Evolutionary conservation across 1,140 invertebrate species (phyloP), one percentile per base, ranked within the genome.

Genomic region (Wiebesia pumilae): DNA sequence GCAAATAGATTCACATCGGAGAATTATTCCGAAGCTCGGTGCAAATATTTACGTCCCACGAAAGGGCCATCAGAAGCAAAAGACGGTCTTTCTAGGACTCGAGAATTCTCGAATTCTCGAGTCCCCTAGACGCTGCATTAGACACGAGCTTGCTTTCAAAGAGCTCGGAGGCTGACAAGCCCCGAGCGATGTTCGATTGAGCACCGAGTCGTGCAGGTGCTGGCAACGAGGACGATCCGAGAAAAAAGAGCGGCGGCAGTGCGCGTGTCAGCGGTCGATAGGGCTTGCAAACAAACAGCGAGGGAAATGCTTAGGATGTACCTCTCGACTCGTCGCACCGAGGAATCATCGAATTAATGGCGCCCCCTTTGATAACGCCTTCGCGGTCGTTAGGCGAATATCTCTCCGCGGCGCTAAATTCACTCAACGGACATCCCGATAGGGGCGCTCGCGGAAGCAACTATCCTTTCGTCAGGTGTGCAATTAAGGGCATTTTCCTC

Each of bases 321-420:
- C 10, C 38, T 6, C 71, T 75, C 40, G 77, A 54, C 77, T 78
- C 77, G 47, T 38, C 35, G 65, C 62, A 1, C 14, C 4, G 40
- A 75, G 67, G 38, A 81, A 85, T 81, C 75, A 85, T 81, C 62
- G 77, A 85, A 81, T 81, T 75, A 85, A 78, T 67, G 40, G 10
- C 40, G 58, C 30, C 19, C 40, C 6, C n/a, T 30, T 78, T 33
- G 47, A 78, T 47, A 35, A n/a, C 40, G 43, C 10, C 16, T n/a
- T 4, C 24, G 58, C 51, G 27, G 58, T 14, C 24, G 58, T 24
- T 62, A n/a, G n/a, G 58, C 12, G 19, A 54, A 19, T 19, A 21
- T 75, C n/a, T 30, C 43, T 4, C 19, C 71, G 21, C 73, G 40
- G 7, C 38, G 35, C 21, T 40, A 16, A 7, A 2, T 77, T 4